A percentile compares a stretch with the other conserved stretches of the same genome.
phyloP scores from a whole-genome alignment of 2,113 vertebrate species.

The Mesembrinibis cayennensis region DNA sequence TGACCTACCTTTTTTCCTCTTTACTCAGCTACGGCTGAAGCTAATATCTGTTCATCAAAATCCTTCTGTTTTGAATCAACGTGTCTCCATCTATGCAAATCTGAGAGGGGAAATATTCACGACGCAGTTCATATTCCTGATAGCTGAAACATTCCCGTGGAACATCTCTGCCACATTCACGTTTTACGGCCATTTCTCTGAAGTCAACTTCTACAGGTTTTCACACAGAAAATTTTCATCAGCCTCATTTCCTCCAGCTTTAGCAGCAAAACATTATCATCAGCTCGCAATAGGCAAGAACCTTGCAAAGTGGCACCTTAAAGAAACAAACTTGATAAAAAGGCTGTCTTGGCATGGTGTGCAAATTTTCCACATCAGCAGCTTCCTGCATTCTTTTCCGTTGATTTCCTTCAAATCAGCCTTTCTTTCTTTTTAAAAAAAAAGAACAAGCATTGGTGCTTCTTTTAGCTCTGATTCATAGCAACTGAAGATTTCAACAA shows the following conservation, averaged over 20 bases:
- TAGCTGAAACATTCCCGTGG: background rate
- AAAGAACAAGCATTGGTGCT: background rate
- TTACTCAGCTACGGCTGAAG: constrained; percentile 30
- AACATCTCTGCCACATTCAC: background rate
- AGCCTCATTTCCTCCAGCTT: background rate
- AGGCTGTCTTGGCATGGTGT: background rate
- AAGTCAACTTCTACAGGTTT: background rate
- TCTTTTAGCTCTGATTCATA: background rate
- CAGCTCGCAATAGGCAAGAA: background rate
- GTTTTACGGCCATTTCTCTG: background rate
- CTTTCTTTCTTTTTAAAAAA: background rate
- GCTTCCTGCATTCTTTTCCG: background rate
- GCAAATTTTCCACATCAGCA: background rate
- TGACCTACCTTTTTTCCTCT: constrained; percentile 39
- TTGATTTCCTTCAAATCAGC: background rate
- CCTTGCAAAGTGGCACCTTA: background rate
- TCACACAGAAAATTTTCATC: background rate
- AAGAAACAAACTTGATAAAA: background rate
- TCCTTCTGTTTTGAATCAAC: constrained; percentile 33
- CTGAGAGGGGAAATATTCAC: background rate
- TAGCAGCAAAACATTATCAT: background rate
- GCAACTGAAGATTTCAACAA: background rate
- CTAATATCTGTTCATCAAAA: constrained; percentile 28
- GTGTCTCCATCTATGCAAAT: background rate
- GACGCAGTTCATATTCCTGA: background rate